Percentiles rank a stretch among this genome's conserved stretches.
Conservation (phyloP, 2,113 vertebrate genomes). For the Saguinus midas region DNA sequence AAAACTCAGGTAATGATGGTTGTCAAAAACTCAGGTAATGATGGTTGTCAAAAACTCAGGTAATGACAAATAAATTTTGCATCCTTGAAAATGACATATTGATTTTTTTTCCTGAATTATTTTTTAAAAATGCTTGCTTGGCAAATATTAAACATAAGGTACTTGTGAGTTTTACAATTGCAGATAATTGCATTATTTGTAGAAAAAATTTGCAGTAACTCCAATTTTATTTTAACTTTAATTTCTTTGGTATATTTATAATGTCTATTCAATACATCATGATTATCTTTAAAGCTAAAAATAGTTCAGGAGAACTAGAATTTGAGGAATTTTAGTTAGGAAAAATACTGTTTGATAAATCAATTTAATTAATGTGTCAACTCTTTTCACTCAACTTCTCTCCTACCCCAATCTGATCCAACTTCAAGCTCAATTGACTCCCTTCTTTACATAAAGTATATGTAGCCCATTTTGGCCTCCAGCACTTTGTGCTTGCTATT, state of each 20-base stretch:
- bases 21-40: too few species aligned
- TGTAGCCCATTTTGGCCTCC: fast-evolving
- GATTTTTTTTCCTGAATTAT: background rate
- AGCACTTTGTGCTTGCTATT: background rate
- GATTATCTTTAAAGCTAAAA: background rate
- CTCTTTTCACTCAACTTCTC: background rate
- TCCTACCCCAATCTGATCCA: background rate
- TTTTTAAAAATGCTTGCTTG: too few species aligned
- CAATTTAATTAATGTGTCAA: background rate
- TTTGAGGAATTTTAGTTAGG: background rate
- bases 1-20: background rate
- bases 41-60: background rate
- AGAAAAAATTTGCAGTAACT: background rate
- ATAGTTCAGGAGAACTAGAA: background rate
- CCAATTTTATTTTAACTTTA: background rate
- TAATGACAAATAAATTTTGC: background rate
- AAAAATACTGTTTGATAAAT: background rate
- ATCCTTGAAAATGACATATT: background rate
- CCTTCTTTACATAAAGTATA: background rate
- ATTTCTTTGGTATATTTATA: background rate
- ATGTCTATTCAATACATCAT: background rate
- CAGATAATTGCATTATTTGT: background rate
- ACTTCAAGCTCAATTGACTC: background rate
- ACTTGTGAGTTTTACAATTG: background rate
- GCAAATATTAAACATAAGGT: background rate